A percentile compares a stretch with the other conserved stretches of the same genome.
These are phyloP conservation scores for Bombus difficillimus DNA, from an alignment of 1,140 invertebrate species.

Conservation along the genomic window DNA sequence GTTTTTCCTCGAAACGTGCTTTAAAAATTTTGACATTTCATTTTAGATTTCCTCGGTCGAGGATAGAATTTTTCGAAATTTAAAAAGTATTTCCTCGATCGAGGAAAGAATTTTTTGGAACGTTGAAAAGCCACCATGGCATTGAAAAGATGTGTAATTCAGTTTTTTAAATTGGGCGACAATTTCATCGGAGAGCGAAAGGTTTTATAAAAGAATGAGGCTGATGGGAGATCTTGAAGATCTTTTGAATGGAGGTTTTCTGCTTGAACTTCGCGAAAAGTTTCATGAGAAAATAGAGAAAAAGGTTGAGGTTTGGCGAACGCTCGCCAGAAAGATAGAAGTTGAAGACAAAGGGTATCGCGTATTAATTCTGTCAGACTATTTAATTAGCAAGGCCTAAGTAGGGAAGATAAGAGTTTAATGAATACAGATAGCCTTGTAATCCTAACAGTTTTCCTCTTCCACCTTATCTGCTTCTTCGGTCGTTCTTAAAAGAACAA, in stretches of 20 bases:
- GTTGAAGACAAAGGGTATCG: constrained; percentile 15
- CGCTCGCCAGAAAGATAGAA: neutral
- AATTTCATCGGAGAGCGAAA: neutral
- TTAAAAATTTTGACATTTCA: neutral
- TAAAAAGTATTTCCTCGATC: neutral
- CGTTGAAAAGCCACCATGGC: neutral
- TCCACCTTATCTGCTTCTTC: constrained; percentile 12
- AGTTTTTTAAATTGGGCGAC: neutral
- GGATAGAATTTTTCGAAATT: neutral
- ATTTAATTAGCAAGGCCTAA: constrained; percentile 50
- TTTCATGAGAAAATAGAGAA: constrained; percentile 11
- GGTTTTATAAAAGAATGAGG: neutral
- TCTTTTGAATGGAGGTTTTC: constrained; percentile 9
- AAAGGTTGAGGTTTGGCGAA: neutral
- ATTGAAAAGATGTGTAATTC: neutral
- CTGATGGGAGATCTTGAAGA: neutral
- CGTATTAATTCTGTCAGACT: constrained; percentile 41
- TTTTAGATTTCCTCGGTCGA: neutral
- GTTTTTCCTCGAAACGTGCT: neutral
- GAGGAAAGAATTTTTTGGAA: neutral
- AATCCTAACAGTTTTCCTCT: constrained; percentile 37
- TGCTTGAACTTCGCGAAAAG: constrained; percentile 7
- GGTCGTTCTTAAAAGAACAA: constrained; percentile 15
- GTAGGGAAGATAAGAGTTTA: constrained; percentile 45
- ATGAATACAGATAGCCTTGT: constrained; percentile 50